Evolutionary conservation across 2,888 invertebrate species (phyloP).

Genomic region (Cabera pusaria): DNA sequence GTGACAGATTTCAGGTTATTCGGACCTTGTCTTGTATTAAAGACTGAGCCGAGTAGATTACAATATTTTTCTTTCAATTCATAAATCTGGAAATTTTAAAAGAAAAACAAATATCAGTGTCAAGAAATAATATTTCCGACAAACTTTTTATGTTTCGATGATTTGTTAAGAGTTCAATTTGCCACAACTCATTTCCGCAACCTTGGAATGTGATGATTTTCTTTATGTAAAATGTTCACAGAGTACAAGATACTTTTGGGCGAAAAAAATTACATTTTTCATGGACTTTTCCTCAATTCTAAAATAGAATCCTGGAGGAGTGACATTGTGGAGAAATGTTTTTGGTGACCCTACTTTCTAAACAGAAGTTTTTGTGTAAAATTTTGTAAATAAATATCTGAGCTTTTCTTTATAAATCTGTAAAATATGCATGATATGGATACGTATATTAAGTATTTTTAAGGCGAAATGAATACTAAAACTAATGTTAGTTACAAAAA

Average conservation of each 20-base stretch:
- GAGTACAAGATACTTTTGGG: too few relatives aligned
- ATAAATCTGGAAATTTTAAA: neutral
- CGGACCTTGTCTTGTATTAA: too few relatives aligned
- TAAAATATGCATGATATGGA: too few relatives aligned
- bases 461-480: too few relatives aligned
- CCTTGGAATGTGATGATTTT: conserved; percentile 1
- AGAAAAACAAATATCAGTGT: neutral
- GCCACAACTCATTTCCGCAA: neutral
- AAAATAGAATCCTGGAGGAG: conserved; percentile 3
- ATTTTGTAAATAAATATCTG: neutral
- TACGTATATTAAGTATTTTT: too few relatives aligned
- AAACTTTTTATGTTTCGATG: neutral
- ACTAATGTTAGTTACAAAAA: too few relatives aligned
- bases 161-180: conserved; percentile 1
- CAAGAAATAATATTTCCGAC: neutral
- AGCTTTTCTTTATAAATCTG: neutral
- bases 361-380: too few relatives aligned
- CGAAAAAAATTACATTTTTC: too few relatives aligned
- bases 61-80: too few relatives aligned
- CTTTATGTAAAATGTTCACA: neutral
- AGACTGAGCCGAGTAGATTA: too few relatives aligned
- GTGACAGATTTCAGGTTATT: too few relatives aligned
- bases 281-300: neutral
- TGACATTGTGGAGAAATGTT: neutral
- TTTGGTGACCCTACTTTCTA: too few relatives aligned